These are phyloP conservation scores for Ladona fulva DNA, from an alignment of 1,140 invertebrate genomes.

Conservation along the genomic window DNA sequence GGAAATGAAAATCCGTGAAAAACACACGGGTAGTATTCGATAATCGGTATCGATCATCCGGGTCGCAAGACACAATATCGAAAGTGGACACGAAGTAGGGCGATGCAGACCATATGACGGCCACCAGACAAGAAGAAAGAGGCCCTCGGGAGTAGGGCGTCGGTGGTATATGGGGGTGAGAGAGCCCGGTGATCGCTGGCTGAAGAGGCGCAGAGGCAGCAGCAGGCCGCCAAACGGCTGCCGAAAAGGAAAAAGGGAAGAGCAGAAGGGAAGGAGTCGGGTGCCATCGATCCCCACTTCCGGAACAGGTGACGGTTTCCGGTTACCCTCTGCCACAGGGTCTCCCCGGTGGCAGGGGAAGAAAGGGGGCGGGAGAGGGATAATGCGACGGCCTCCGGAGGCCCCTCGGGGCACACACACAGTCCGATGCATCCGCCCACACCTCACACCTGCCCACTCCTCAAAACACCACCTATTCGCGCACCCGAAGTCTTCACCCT, in stretches of 20 bases:
- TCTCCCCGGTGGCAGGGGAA: background rate
- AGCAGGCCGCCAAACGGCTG: background rate
- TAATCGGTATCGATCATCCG: too few relatives aligned
- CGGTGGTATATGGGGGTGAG: background rate
- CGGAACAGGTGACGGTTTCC: conserved; percentile 6
- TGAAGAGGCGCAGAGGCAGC: background rate
- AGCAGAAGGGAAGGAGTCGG: background rate
- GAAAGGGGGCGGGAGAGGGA: background rate
- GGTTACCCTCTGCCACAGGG: conserved; percentile 1
- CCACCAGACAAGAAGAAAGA: background rate
- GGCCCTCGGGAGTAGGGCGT: background rate
- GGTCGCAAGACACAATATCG: background rate
- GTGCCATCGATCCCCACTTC: conserved; percentile 6
- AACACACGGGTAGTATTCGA: too few relatives aligned
- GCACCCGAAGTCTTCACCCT: too few relatives aligned
- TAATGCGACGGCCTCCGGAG: background rate
- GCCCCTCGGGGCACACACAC: background rate
- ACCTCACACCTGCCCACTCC: background rate
- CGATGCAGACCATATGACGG: background rate
- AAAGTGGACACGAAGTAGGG: background rate
- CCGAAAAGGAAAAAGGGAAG: background rate
- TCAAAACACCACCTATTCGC: background rate
- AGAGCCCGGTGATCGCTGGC: background rate
- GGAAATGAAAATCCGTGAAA: too few relatives aligned
- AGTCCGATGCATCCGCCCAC: conserved; percentile 5